phyloP scores from a whole-genome alignment of 2,113 vertebrate genomes.

The Lepisosteus oculatus region DNA sequence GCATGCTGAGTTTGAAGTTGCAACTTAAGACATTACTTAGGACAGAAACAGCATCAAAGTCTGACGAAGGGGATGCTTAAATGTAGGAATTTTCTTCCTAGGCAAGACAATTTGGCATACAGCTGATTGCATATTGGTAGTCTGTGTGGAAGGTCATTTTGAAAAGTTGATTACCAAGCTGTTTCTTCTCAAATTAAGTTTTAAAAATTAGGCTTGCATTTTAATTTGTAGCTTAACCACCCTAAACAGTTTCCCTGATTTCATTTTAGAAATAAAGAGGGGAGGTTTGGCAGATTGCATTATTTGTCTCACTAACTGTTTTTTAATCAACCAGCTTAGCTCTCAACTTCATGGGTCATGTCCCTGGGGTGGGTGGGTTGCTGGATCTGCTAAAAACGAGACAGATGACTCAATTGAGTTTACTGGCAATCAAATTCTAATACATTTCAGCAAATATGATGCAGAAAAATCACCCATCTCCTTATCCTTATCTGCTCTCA shows the following conservation, averaged over 20 bases:
- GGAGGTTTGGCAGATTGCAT: conserved; percentile 26
- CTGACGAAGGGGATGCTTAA: no score
- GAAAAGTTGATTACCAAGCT: no score
- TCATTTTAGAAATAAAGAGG: conserved; percentile 1
- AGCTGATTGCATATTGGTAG: no score
- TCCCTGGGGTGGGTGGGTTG: background rate
- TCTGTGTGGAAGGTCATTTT: no score
- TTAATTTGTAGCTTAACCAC: no score
- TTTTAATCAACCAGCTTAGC: conserved; percentile 43
- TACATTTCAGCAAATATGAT: background rate
- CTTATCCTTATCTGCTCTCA: background rate
- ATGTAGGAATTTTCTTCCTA: no score
- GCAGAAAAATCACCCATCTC: background rate
- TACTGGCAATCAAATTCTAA: background rate
- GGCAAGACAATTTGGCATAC: no score
- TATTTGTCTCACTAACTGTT: conserved; percentile 39
- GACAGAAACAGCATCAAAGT: no score
- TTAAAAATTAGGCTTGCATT: no score
- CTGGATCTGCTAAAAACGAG: background rate
- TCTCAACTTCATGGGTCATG: conserved; percentile 31
- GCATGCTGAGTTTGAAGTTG: no score
- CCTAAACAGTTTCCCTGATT: conserved; percentile 2
- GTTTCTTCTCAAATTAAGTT: no score
- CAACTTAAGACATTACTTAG: no score
- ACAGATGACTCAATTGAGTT: conserved; percentile 5